A percentile compares a stretch with the other conserved stretches of the same genome.
These are phyloP conservation scores for Cyanistes caeruleus DNA, from an alignment of 2,113 vertebrate species.

Conservation along the genomic window DNA sequence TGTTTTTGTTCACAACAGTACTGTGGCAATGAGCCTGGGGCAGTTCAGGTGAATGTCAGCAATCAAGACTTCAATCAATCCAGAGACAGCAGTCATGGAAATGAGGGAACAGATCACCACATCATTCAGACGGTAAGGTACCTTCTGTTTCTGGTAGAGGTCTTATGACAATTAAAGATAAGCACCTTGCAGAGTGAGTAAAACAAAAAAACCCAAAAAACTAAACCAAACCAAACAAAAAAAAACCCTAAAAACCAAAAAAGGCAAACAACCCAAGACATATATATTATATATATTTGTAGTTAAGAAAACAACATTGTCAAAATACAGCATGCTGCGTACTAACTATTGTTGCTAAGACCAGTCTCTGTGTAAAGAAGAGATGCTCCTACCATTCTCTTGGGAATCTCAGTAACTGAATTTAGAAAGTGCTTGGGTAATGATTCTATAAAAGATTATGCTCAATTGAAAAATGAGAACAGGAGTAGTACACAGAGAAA, in stretches of 20 bases:
- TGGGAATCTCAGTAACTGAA: not conserved
- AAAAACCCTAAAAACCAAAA: too few relatives aligned
- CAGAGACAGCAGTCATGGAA: not conserved
- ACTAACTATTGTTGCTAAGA: not conserved
- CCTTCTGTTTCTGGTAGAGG: not conserved
- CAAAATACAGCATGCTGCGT: not conserved
- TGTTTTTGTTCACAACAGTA: conserved; percentile 61
- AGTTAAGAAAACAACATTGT: not conserved
- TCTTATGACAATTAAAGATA: not conserved
- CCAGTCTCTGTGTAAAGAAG: not conserved
- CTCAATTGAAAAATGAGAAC: not conserved
- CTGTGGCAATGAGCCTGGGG: conserved; percentile 58
- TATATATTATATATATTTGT: not conserved
- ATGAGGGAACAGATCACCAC: conserved; percentile 40
- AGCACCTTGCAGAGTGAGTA: not conserved
- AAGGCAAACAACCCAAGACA: not conserved
- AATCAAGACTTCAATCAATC: conserved; percentile 61
- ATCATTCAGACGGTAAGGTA: conserved; percentile 71
- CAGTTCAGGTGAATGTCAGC: conserved; percentile 60
- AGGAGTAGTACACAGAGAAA: not conserved
- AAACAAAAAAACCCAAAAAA: not conserved
- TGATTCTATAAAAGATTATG: not conserved
- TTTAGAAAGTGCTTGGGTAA: not conserved
- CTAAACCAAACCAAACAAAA: too few relatives aligned
- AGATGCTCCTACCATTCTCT: not conserved